Evolutionary conservation across 2,888 invertebrate genomes (phyloP).

Genomic region (Byasa hedistus): DNA sequence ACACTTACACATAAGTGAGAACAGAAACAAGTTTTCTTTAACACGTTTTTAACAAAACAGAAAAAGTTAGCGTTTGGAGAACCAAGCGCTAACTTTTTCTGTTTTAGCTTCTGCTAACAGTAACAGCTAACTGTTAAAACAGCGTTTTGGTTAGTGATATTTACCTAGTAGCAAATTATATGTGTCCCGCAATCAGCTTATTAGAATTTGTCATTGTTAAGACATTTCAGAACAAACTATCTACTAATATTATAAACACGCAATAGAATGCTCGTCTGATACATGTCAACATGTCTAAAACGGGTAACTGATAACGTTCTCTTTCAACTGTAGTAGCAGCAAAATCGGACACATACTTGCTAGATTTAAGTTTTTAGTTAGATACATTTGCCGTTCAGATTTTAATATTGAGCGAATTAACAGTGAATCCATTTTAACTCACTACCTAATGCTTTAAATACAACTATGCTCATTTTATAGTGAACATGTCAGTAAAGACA

Average conservation of each 20-base stretch:
- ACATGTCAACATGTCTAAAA: too few relatives aligned
- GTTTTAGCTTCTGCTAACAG: too few relatives aligned
- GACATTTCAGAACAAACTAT: too few relatives aligned
- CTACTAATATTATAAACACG: too few relatives aligned
- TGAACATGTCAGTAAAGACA: constrained; percentile 13
- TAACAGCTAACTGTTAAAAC: too few relatives aligned
- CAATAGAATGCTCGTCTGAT: too few relatives aligned
- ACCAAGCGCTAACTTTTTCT: too few relatives aligned
- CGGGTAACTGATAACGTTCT: background rate
- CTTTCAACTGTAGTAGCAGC: background rate
- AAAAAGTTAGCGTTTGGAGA: background rate
- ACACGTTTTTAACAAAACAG: background rate
- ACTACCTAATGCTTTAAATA: background rate
- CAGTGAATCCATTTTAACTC: background rate
- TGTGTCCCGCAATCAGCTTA: too few relatives aligned
- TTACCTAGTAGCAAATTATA: too few relatives aligned
- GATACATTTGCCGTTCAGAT: background rate
- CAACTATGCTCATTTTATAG: constrained; percentile 3
- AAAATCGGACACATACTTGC: background rate
- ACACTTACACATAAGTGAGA: background rate
- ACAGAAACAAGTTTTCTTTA: background rate
- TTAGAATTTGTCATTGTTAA: too few relatives aligned
- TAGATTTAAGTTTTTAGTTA: too few relatives aligned
- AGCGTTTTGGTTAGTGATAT: too few relatives aligned
- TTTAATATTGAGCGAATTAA: background rate